Evolutionary conservation across 2,113 vertebrate species (phyloP).

Genomic region (cat (Felis catus)): F.catus_Fca126_mat1.0 CM031418.1:65602501-65603000

Average conservation of each 20-base stretch:
- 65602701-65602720: background rate
- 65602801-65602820: background rate
- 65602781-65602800: background rate
- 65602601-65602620: background rate
- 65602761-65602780: background rate
- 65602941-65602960: background rate
- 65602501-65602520: background rate
- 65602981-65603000: background rate
- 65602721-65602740: background rate
- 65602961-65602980: background rate
- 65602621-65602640: background rate
- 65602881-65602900: background rate
- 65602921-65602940: background rate
- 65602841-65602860: background rate
- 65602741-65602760: background rate
- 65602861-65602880: background rate
- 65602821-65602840: background rate
- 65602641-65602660: background rate
- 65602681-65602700: background rate
- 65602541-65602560: background rate
- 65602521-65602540: background rate
- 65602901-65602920: background rate
- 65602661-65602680: background rate
- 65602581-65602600: background rate
- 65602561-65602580: background rate